Percentiles rank a stretch among this genome's conserved stretches.
Evolutionary conservation across 2,888 invertebrate genomes (phyloP).

Genomic region (Unio delphinus): DNA sequence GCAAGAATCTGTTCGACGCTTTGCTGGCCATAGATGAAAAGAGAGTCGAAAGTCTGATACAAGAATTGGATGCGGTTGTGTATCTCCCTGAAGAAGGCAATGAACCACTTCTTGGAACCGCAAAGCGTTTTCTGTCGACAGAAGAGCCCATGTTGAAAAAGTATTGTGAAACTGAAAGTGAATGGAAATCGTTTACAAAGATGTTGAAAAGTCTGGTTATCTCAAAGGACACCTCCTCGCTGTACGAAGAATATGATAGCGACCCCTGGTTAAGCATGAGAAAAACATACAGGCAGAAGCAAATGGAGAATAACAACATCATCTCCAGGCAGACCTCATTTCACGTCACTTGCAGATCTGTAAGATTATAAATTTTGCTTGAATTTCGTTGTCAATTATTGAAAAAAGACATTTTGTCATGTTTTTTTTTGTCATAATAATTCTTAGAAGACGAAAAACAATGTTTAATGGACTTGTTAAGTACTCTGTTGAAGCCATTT

Average conservation of each 20-base stretch:
- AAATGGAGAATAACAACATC: constrained; percentile 9
- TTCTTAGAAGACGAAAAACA: too few species aligned
- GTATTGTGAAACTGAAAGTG: constrained; percentile 22
- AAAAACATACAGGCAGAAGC: constrained; percentile 25
- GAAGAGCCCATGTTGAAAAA: constrained; percentile 33
- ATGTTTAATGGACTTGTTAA: too few species aligned
- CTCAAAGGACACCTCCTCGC: constrained; percentile 23
- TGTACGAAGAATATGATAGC: constrained; percentile 40
- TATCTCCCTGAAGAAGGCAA: constrained; percentile 17
- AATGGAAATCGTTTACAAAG: constrained; percentile 22
- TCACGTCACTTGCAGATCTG: constrained; percentile 16
- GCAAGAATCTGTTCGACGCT: constrained; percentile 16
- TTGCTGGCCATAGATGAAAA: constrained; percentile 10
- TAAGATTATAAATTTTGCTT: not conserved
- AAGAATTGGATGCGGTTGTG: constrained; percentile 16
- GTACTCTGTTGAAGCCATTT: too few species aligned
- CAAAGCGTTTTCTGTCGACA: constrained; percentile 30
- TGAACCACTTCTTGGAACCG: constrained; percentile 25
- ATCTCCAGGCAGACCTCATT: constrained; percentile 22
- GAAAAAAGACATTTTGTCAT: too few species aligned
- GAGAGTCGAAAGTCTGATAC: constrained; percentile 2
- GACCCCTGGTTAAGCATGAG: constrained; percentile 40
- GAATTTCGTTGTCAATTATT: not conserved
- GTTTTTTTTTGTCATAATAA: too few species aligned
- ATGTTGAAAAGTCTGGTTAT: constrained; percentile 4